These are phyloP conservation scores for Stenchaetothrips biformis DNA, from an alignment of 2,888 invertebrate genomes.

Conservation along the genomic window DNA sequence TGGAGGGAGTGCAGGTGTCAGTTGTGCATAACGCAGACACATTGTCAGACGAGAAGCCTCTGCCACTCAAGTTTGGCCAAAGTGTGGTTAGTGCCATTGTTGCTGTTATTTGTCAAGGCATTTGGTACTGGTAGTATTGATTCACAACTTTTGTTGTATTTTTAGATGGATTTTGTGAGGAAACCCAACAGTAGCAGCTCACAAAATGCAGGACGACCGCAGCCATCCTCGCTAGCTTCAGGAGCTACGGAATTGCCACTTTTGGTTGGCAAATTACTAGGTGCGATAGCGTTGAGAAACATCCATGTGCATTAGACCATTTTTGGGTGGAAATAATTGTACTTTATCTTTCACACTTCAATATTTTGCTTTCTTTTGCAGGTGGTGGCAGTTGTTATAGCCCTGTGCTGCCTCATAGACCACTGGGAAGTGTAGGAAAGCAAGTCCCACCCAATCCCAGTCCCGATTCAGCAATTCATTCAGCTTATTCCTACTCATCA, in stretches of 20 bases:
- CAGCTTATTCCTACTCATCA: conserved; percentile 73
- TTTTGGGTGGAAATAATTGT: neutral
- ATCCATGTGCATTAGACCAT: neutral
- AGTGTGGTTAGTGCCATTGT: neutral
- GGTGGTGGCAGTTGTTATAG: conserved; percentile 48
- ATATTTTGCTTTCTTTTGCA: conserved; percentile 12
- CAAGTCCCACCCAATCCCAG: conserved; percentile 71
- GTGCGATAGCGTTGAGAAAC: conserved; percentile 39
- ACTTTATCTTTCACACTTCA: no score
- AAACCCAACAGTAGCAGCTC: neutral
- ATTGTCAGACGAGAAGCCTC: conserved; percentile 38
- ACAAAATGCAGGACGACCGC: neutral
- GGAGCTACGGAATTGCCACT: conserved; percentile 48
- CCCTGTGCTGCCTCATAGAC: conserved; percentile 51
- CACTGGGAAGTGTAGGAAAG: neutral
- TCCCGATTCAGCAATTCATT: conserved; percentile 84
- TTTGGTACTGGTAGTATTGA: neutral
- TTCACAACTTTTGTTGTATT: neutral
- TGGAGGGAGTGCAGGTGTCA: conserved; percentile 49
- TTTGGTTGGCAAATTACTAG: conserved; percentile 57
- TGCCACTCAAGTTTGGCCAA: conserved; percentile 37
- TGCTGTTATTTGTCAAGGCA: neutral
- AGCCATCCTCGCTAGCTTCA: neutral
- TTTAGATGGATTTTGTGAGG: neutral
- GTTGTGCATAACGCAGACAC: conserved; percentile 28